Base-by-base conservation (phyloP, 2,797 vertebrate genomes). In the Pseudochirops corinnae region DNA sequence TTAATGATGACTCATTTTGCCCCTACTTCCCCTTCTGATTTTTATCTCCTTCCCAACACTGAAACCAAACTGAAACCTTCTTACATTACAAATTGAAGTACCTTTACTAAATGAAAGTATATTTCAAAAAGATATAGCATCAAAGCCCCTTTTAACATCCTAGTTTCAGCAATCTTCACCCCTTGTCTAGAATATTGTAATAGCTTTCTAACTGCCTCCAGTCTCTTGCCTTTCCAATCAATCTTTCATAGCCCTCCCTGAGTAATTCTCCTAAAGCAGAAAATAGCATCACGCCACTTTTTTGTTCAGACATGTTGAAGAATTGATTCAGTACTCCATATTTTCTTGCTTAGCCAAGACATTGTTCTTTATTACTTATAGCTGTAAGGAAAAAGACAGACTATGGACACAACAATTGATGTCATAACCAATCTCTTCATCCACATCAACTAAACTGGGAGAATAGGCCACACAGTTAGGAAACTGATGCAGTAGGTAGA, bases 351-450 rank as follows among this genome's bases (percentile, higher is more conserved):
- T 87, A 87, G 74, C 74, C 39, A 50, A 46, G 74, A 50, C 74
- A 87, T 87, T 50, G 74, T 50, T 87, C 74, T 87, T 87, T 87
- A 87, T 87, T 87, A 82, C 74, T 82, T 82, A 12, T 87, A 87
- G 74, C 74, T 50, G 21, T 87, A 87, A 87, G 74, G 21, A 9
- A 87, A 87, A 50, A 87, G 21, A 50, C 24, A 87, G n/a, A 87
- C 21, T 26, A 26, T 50, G 46, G 74, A 50, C 21, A 87, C 74
- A 87, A 26, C 21, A 87, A 87, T 87, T 87, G 39, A 46, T 87
- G 74, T 87, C 74, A 87, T 26, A 87, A 87, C 74, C 74, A 50
- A 87, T 87, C 9, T 87, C 24, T 50, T 87, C n/a, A 87, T 87
- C 39, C 24, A 46, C n/a, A 11, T 87, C 0, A 9, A 87, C 74